Conservation (phyloP, 1,140 invertebrate species). For the Mactra quadrangularis region DNA sequence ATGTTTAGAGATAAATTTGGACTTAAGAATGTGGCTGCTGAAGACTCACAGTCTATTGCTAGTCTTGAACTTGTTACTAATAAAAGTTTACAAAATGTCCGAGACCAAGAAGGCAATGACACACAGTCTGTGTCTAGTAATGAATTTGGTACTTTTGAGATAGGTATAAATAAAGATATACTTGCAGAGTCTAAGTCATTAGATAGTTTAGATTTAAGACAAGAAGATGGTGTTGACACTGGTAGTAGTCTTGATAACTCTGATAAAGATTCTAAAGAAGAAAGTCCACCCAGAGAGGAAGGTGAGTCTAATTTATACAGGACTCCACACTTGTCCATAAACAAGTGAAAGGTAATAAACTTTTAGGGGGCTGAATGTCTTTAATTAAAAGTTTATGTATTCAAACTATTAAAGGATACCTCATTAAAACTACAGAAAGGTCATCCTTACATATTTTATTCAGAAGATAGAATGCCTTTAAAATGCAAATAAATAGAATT, state of each 20-base stretch:
- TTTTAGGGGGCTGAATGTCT: too few relatives aligned
- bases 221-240: slow-evolving; percentile 32
- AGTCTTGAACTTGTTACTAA: slow-evolving; percentile 79
- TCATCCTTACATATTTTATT: too few relatives aligned
- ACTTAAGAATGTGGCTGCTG: slow-evolving; percentile 35
- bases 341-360: too few relatives aligned
- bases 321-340: too few relatives aligned
- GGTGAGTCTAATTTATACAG: slow-evolving; percentile 15
- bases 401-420: too few relatives aligned
- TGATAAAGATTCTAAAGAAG: slow-evolving; percentile 39
- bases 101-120: slow-evolving; percentile 72
- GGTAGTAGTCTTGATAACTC: slow-evolving; percentile 38
- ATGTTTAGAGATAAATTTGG: slow-evolving; percentile 49
- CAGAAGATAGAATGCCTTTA: too few relatives aligned
- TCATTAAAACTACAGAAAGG: too few relatives aligned
- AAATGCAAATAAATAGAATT: too few relatives aligned
- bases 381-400: too few relatives aligned
- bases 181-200: slow-evolving; percentile 75
- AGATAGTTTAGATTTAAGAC: slow-evolving; percentile 75
- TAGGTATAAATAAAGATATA: slow-evolving; percentile 65
- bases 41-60: slow-evolving; percentile 79
- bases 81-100: slow-evolving; percentile 58
- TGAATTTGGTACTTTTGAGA: slow-evolving; percentile 80
- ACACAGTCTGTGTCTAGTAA: slow-evolving; percentile 84
- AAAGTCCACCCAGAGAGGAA: slow-evolving; percentile 15